A percentile compares a stretch with the other conserved stretches of the same genome.
Evolutionary conservation across 2,797 vertebrate species (phyloP).

Genomic region (Ciconia nigra): DNA sequence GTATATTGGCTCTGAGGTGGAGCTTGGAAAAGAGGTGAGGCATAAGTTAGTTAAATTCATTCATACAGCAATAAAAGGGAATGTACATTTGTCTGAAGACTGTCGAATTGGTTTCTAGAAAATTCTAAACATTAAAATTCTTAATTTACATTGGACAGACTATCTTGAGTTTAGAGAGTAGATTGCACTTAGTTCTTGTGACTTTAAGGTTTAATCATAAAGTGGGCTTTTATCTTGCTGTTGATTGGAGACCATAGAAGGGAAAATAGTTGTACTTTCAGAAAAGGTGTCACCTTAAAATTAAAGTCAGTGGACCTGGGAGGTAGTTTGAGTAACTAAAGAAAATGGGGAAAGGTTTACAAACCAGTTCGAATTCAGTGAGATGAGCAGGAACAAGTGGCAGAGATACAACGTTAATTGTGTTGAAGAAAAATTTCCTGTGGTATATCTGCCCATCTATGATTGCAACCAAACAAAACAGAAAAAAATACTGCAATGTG

Average conservation of each 20-base stretch:
- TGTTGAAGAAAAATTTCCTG: background rate
- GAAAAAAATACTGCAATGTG: background rate
- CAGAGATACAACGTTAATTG: background rate
- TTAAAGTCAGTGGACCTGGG: background rate
- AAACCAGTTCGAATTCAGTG: background rate
- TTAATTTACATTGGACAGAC: background rate
- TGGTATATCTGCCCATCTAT: background rate
- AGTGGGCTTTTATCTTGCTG: background rate
- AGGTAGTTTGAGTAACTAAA: background rate
- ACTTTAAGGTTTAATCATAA: background rate
- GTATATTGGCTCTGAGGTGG: background rate
- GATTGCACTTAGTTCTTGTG: background rate
- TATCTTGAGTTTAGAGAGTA: background rate
- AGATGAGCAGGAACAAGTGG: background rate
- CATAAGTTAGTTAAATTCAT: background rate
- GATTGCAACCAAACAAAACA: background rate
- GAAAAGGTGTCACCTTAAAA: background rate
- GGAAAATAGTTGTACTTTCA: background rate
- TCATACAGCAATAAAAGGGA: background rate
- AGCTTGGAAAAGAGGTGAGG: background rate
- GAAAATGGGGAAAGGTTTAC: background rate
- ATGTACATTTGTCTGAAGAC: background rate
- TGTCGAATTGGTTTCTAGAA: background rate
- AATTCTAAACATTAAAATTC: background rate
- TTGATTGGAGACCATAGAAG: background rate